Evolutionary conservation across 2,113 vertebrate genomes (phyloP).

Genomic region (Athene cunicularia): DNA sequence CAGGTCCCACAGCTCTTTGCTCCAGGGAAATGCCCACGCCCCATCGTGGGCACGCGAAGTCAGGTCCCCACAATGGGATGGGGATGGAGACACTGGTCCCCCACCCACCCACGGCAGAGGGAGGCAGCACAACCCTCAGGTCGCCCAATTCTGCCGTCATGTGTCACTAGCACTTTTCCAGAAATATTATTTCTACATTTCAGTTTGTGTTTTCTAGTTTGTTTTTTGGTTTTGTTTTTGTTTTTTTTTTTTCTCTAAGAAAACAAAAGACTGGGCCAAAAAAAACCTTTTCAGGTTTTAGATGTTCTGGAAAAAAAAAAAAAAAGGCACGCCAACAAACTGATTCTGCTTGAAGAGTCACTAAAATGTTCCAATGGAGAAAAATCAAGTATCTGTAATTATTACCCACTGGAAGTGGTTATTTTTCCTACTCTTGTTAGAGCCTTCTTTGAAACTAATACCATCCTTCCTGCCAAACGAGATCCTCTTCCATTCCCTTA

Average conservation of each 20-base stretch:
- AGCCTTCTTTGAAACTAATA: neutral
- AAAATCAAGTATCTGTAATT: neutral
- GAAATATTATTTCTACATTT: neutral
- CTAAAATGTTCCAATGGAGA: neutral
- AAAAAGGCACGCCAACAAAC: neutral
- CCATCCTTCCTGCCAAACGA: neutral
- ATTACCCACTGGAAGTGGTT: neutral
- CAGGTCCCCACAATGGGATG: rapidly evolving
- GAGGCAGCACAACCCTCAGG: neutral
- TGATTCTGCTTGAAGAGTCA: neutral
- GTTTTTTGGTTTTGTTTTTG: too few relatives aligned
- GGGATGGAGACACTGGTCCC: neutral
- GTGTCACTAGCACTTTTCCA: neutral
- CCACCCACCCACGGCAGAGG: rapidly evolving
- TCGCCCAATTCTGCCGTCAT: neutral
- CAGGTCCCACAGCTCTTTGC: neutral
- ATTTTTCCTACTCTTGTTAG: neutral
- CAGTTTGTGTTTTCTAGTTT: neutral
- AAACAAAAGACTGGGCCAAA: neutral
- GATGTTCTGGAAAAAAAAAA: neutral
- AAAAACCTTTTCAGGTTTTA: neutral
- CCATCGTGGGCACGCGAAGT: rapidly evolving
- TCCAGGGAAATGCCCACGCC: rapidly evolving
- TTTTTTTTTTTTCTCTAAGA: neutral
- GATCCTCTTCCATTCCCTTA: neutral